These are phyloP conservation scores for Drosophila fungiperda DNA, from an alignment of 2,888 invertebrate genomes.

Conservation along the genomic window DNA sequence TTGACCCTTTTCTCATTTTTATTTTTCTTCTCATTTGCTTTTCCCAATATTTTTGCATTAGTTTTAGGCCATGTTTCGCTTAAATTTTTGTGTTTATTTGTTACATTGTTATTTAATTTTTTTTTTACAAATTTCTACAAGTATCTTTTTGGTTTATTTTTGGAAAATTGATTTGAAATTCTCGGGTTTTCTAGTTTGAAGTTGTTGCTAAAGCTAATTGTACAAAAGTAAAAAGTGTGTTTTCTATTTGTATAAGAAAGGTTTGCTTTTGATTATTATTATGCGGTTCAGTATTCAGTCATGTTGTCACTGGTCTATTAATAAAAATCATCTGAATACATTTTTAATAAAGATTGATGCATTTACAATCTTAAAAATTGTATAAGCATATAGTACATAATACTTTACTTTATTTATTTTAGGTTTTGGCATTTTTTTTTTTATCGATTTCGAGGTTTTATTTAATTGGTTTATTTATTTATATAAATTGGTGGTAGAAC, in stretches of 20 bases:
- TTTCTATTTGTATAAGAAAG: neutral
- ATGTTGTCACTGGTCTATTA: neutral
- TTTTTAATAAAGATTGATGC: neutral
- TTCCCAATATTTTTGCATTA: slow-evolving; percentile 44
- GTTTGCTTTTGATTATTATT: neutral
- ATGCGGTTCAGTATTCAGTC: neutral
- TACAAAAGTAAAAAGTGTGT: neutral
- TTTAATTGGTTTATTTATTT: neutral
- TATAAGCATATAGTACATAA: neutral
- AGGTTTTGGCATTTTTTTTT: neutral
- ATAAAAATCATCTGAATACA: neutral
- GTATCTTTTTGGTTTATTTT: slow-evolving; percentile 1
- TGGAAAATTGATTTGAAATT: neutral
- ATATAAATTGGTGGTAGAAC: neutral
- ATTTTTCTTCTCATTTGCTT: slow-evolving; percentile 1
- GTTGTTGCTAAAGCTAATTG: neutral
- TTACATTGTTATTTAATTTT: slow-evolving; percentile 42
- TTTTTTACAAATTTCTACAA: slow-evolving; percentile 9
- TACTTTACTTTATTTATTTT: neutral
- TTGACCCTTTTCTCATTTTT: slow-evolving; percentile 25
- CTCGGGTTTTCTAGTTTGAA: neutral
- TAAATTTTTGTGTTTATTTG: slow-evolving; percentile 36
- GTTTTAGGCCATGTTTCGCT: slow-evolving; percentile 66
- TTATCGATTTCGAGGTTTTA: neutral
- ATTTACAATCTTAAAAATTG: neutral